phyloP scores from a whole-genome alignment of 2,888 invertebrate species.

The Apomyelois bistriatella region DNA sequence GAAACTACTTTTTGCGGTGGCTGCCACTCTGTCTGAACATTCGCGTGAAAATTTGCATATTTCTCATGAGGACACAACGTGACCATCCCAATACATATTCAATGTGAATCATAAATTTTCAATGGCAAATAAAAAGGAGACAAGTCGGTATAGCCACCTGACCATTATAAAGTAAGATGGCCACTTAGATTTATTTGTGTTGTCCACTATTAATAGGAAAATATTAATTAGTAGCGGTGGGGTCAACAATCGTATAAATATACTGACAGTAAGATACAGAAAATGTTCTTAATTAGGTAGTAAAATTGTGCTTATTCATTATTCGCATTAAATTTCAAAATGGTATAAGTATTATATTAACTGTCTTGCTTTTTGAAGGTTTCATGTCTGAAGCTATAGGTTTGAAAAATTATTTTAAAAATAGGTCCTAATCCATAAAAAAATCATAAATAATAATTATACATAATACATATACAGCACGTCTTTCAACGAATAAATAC shows the following conservation, averaged over 20 bases:
- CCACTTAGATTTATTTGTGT: constrained; percentile 54
- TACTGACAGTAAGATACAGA: background rate
- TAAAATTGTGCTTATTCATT: too few species aligned
- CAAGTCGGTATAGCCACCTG: constrained; percentile 50
- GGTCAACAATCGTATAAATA: constrained; percentile 56
- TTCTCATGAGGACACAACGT: constrained; percentile 47
- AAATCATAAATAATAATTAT: too few species aligned
- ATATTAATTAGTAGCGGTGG: constrained; percentile 57
- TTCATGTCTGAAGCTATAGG: too few species aligned
- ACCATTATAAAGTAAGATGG: constrained; percentile 40
- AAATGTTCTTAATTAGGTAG: background rate
- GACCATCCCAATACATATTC: constrained; percentile 50
- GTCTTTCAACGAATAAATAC: too few species aligned
- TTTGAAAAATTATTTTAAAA: too few species aligned
- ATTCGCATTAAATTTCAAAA: too few species aligned
- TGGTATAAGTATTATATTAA: too few species aligned
- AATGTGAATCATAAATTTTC: constrained; percentile 56
- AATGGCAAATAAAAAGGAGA: constrained; percentile 53
- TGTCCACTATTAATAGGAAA: constrained; percentile 50
- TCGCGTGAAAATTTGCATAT: constrained; percentile 56
- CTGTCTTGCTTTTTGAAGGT: too few species aligned
- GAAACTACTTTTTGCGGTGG: constrained; percentile 24
- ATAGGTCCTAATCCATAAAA: too few species aligned
- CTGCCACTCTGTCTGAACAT: constrained; percentile 70
- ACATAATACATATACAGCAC: too few species aligned